These are phyloP conservation scores for Otus scops DNA, from an alignment of 2,797 vertebrate genomes.

Conservation along the genomic window DNA sequence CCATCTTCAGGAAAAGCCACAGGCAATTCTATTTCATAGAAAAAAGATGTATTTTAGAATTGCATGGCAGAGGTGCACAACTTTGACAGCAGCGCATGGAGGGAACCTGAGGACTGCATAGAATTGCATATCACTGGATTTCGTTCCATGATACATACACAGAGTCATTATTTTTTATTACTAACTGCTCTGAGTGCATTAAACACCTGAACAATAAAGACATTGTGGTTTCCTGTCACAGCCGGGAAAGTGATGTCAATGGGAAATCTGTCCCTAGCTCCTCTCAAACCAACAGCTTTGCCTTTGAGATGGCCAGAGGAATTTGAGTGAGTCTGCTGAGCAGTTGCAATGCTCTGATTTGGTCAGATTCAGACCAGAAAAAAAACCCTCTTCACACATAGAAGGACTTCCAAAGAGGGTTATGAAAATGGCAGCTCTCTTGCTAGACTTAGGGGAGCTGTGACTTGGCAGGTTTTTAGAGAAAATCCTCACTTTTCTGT, in stretches of 20 bases:
- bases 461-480: neutral
- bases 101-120: neutral
- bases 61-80: neutral
- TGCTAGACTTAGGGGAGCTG: neutral
- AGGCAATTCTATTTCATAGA: neutral
- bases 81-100: neutral
- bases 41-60: neutral
- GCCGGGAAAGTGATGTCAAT: neutral
- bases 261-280: conserved; percentile 20
- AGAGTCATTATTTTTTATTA: conserved; percentile 36
- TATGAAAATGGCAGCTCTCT: neutral
- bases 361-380: neutral
- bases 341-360: neutral
- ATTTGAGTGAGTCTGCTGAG: neutral
- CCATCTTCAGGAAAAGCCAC: neutral
- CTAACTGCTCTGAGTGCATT: neutral
- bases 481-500: neutral
- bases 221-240: neutral
- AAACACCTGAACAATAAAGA: conserved; percentile 56
- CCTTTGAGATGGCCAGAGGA: neutral
- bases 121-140: neutral
- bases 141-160: neutral
- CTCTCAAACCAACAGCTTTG: conserved; percentile 8
- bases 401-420: neutral
- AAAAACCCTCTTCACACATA: neutral